Conservation (phyloP, 30 jellyfish, hydroid and myxozoan species). For the Morbakka virulenta region DNA sequence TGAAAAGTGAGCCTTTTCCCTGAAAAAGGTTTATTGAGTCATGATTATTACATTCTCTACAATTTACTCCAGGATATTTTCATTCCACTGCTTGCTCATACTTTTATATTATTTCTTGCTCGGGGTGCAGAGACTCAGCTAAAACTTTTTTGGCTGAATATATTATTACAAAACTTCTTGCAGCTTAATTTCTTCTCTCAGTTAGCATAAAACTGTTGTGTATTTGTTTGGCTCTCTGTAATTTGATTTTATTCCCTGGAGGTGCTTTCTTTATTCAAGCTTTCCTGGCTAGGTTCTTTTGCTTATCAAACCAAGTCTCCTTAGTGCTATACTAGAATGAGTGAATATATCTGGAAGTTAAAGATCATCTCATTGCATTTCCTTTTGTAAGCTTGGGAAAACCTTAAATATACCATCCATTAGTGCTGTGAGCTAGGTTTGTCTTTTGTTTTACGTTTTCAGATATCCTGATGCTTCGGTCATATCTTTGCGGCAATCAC, state of each 20-base stretch:
- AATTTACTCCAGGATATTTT: slow-evolving; percentile 36
- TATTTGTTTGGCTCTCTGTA: slow-evolving; percentile 41
- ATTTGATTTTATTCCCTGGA: slow-evolving; percentile 15
- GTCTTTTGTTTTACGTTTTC: slow-evolving; percentile 27
- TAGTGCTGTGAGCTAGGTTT: slow-evolving; percentile 21
- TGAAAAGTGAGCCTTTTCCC: slow-evolving; percentile 30
- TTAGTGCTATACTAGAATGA: background rate
- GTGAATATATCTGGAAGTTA: background rate
- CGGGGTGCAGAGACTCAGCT: too few species aligned
- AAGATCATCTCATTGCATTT: too few species aligned
- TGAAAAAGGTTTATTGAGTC: slow-evolving; percentile 15
- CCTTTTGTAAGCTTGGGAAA: slow-evolving; percentile 14
- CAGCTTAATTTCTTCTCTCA: slow-evolving; percentile 49
- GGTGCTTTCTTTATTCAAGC: slow-evolving; percentile 1
- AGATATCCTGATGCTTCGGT: slow-evolving; percentile 18
- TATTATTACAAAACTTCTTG: too few species aligned
- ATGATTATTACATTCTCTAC: slow-evolving; percentile 32
- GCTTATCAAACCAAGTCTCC: background rate
- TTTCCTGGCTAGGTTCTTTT: background rate
- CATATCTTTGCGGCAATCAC: slow-evolving; percentile 7
- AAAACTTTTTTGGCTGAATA: too few species aligned
- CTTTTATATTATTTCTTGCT: slow-evolving; percentile 34
- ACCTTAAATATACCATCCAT: slow-evolving; percentile 16
- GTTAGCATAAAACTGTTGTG: slow-evolving; percentile 52
- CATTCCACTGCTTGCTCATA: slow-evolving; percentile 45